phyloP scores from a whole-genome alignment of 2,113 vertebrate genomes.

The Macquaria ambigua region DNA sequence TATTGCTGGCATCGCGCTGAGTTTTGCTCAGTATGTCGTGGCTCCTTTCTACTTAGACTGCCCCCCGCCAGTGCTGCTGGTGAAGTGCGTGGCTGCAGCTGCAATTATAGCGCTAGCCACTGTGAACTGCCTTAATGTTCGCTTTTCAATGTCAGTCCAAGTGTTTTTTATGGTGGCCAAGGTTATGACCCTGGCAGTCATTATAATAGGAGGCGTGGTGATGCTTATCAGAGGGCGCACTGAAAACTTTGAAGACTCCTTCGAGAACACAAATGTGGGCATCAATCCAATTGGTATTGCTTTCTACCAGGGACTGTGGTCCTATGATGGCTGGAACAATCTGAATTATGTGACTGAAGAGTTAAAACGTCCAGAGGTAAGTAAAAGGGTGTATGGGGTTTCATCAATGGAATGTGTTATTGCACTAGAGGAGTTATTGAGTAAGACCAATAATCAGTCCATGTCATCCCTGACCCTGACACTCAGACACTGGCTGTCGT shows the following conservation, averaged over 20 bases:
- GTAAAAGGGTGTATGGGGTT: not conserved
- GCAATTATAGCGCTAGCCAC: conserved; percentile 83
- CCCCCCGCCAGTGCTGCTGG: conserved; percentile 74
- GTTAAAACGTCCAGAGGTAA: conserved; percentile 88
- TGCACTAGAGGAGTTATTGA: not conserved
- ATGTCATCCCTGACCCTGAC: not conserved
- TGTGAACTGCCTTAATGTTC: conserved; percentile 88
- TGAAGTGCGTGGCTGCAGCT: conserved; percentile 83
- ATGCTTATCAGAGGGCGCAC: conserved; percentile 82
- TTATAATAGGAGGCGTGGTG: conserved; percentile 81
- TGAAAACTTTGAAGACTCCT: conserved; percentile 83
- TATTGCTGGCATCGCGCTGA: conserved; percentile 85
- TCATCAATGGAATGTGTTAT: not conserved
- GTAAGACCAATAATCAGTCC: not conserved
- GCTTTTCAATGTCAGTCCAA: conserved; percentile 83
- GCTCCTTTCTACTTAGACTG: conserved; percentile 88
- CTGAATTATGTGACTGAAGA: conserved; percentile 90
- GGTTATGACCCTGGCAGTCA: conserved; percentile 84
- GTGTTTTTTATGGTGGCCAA: conserved; percentile 88
- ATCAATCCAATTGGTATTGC: conserved; percentile 84
- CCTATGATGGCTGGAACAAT: conserved; percentile 91
- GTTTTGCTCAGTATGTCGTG: conserved; percentile 86
- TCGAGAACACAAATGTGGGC: conserved; percentile 83
- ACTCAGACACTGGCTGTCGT: too few relatives aligned
- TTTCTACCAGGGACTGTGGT: conserved; percentile 92